Percentiles rank a stretch among this genome's conserved stretches.
Evolutionary conservation across 2,797 vertebrate species (phyloP).

Genomic region (Microctenopoma lineatum): DNA sequence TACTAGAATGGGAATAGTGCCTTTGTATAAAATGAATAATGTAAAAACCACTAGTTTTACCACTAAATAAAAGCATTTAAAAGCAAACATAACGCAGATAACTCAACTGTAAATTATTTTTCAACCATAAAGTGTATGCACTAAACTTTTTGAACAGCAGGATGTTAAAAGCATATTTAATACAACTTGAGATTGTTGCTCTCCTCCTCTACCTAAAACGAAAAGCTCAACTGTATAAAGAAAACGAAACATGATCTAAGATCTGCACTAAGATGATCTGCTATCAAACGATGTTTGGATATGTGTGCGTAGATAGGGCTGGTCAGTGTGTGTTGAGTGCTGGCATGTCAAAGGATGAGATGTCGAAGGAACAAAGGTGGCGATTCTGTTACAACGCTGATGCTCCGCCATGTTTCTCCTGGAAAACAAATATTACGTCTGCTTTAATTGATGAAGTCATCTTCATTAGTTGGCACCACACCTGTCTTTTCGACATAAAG

Average conservation of each 20-base stretch:
- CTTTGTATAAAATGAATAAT: constrained; percentile 61
- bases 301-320: constrained; percentile 53
- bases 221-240: constrained; percentile 38
- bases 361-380: constrained; percentile 21
- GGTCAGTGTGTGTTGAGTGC: constrained; percentile 47
- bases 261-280: constrained; percentile 49
- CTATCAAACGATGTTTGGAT: constrained; percentile 23
- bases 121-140: constrained; percentile 32
- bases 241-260: constrained; percentile 34
- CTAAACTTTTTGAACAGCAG: constrained; percentile 50
- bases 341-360: constrained; percentile 32
- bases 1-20: constrained; percentile 57
- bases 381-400: constrained; percentile 74
- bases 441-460: constrained; percentile 1
- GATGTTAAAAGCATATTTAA: constrained; percentile 34
- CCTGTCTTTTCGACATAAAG: not conserved
- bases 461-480: not conserved
- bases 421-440: constrained; percentile 51
- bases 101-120: constrained; percentile 53
- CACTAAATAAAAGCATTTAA: constrained; percentile 64
- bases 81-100: constrained; percentile 58
- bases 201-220: constrained; percentile 40
- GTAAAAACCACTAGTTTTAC: constrained; percentile 62
- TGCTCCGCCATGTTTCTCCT: constrained; percentile 72
- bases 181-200: constrained; percentile 30